Evolutionary conservation across 1,140 invertebrate genomes (phyloP).

Genomic region (Brachionus rubens): DNA sequence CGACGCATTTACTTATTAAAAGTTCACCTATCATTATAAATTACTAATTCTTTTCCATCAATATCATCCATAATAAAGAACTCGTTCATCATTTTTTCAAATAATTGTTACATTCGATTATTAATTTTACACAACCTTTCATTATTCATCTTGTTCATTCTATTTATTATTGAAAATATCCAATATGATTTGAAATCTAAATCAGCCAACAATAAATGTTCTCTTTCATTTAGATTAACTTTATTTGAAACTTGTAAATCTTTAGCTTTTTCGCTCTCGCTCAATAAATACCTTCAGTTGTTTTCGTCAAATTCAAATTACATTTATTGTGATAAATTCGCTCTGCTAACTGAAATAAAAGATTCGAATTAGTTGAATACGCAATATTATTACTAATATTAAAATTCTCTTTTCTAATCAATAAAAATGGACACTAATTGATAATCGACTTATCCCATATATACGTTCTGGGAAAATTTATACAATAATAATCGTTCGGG

Average conservation of each 20-base stretch:
- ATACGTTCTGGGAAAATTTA: conserved; percentile 1
- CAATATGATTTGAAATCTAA: too few relatives aligned
- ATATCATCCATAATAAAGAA: conserved; percentile 2
- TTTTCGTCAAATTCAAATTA: background rate
- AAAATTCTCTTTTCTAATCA: background rate
- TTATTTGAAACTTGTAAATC: too few relatives aligned
- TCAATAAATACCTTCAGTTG: too few relatives aligned
- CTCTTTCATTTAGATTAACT: too few relatives aligned
- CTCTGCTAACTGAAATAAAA: background rate
- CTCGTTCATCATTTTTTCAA: too few relatives aligned
- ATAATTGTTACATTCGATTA: too few relatives aligned
- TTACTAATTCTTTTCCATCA: background rate
- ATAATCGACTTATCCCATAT: conserved; percentile 18
- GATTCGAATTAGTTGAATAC: background rate
- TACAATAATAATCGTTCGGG: too few relatives aligned
- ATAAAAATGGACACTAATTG: background rate
- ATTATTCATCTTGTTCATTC: too few relatives aligned
- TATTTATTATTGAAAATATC: too few relatives aligned
- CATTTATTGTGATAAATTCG: background rate
- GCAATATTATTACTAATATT: background rate
- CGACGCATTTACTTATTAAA: conserved; percentile 9
- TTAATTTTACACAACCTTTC: too few relatives aligned
- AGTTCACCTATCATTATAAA: conserved; percentile 1
- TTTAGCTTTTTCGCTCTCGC: too few relatives aligned
- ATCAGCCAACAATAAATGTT: too few relatives aligned